phyloP scores from a whole-genome alignment of 2,113 vertebrate genomes.

The Mellivora capensis region DNA sequence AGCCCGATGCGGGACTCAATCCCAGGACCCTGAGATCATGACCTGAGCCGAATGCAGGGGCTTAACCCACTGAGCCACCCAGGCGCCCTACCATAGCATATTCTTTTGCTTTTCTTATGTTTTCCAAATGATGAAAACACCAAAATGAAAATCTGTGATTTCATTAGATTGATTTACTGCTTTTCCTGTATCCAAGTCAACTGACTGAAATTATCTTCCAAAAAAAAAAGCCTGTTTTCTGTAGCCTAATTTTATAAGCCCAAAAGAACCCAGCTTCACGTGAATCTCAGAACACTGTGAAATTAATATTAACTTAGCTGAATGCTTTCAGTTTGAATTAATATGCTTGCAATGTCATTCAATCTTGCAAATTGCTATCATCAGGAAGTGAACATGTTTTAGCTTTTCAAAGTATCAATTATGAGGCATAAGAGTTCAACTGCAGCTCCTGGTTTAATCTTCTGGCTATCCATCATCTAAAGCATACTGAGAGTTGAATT shows the following conservation, averaged over 20 bases:
- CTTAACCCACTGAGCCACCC: too few relatives aligned
- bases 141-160: not conserved
- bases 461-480: not conserved
- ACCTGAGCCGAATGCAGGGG: too few relatives aligned
- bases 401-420: slow-evolving; percentile 52
- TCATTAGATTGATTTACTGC: not conserved
- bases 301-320: not conserved
- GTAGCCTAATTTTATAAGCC: slow-evolving; percentile 7
- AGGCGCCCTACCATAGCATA: not conserved
- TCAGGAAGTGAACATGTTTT: slow-evolving; percentile 16
- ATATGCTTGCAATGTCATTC: not conserved
- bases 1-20: too few relatives aligned
- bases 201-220: not conserved
- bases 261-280: not conserved
- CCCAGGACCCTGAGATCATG: too few relatives aligned
- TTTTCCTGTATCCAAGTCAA: not conserved
- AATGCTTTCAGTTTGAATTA: slow-evolving; percentile 52
- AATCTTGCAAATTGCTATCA: slow-evolving; percentile 8
- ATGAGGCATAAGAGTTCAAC: not conserved
- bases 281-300: not conserved
- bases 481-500: not conserved
- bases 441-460: not conserved
- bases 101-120: slow-evolving; percentile 11
- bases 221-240: not conserved
- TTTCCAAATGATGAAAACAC: slow-evolving; percentile 24